A percentile compares a stretch with the other conserved stretches of the same genome.
These are phyloP conservation scores for Catocala fraxini DNA, from an alignment of 2,888 invertebrate species.

Conservation along the genomic window DNA sequence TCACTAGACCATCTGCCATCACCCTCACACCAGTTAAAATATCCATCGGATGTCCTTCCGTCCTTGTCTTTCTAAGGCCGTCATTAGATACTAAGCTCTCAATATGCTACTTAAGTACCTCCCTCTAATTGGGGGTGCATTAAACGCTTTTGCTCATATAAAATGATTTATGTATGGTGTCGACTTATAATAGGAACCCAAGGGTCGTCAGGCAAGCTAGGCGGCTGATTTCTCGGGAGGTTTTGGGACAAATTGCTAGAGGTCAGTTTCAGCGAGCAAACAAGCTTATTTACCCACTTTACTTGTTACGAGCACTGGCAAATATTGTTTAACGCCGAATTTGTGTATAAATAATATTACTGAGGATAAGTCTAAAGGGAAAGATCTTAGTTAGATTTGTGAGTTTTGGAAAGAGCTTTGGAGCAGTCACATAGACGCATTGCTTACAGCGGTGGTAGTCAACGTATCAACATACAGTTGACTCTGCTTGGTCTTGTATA, in stretches of 20 bases:
- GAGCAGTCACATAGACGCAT: no score
- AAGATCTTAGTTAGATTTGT: no score
- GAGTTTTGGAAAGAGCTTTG: no score
- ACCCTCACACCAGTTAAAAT: slow-evolving; percentile 15
- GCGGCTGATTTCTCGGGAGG: slow-evolving; percentile 23
- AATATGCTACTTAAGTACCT: slow-evolving; percentile 60
- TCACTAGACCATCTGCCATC: slow-evolving; percentile 34
- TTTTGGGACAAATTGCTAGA: slow-evolving; percentile 11
- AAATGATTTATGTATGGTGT: slow-evolving; percentile 72
- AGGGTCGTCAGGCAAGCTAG: slow-evolving; percentile 31
- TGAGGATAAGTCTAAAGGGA: no score
- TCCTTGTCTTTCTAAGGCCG: slow-evolving; percentile 34
- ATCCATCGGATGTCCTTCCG: neutral
- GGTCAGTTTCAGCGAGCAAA: slow-evolving; percentile 13
- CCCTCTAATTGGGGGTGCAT: slow-evolving; percentile 74
- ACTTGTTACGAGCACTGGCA: neutral
- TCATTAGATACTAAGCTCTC: slow-evolving; percentile 56
- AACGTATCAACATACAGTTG: no score
- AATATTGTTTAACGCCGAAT: neutral
- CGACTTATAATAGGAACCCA: slow-evolving; percentile 43
- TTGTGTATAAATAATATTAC: neutral
- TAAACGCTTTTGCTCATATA: slow-evolving; percentile 74
- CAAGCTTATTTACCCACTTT: neutral
- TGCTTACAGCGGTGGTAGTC: no score
- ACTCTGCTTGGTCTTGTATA: no score